These are phyloP conservation scores for Heterohyrax brucei DNA, from an alignment of 2,797 vertebrate genomes.

Conservation along the genomic window DNA sequence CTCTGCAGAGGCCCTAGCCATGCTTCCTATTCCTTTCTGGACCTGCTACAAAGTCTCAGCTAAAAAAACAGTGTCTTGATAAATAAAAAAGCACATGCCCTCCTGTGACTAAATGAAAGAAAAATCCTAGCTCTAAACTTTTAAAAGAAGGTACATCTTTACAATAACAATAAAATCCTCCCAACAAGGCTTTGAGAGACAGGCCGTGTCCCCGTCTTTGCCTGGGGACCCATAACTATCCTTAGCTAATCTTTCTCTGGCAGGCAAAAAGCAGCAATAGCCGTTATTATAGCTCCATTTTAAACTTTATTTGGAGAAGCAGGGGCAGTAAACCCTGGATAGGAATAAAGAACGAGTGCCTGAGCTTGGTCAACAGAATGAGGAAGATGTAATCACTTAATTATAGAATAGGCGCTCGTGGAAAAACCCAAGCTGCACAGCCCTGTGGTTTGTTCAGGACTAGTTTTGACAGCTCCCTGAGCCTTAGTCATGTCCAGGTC, in stretches of 20 bases:
- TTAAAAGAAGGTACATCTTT: constrained; percentile 84
- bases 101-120: constrained; percentile 79
- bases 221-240: constrained; percentile 86
- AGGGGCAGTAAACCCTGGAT: constrained; percentile 48
- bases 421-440: constrained; percentile 49
- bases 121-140: constrained; percentile 82
- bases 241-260: constrained; percentile 90
- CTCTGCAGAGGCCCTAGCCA: neutral
- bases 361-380: constrained; percentile 66
- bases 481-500: neutral
- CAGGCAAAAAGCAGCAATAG: constrained; percentile 88
- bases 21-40: neutral
- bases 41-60: constrained; percentile 11
- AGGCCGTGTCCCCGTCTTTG: constrained; percentile 84
- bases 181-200: constrained; percentile 88
- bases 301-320: constrained; percentile 85
- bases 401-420: constrained; percentile 72
- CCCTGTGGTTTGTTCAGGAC: constrained; percentile 66
- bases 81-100: constrained; percentile 59
- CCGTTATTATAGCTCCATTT: constrained; percentile 88
- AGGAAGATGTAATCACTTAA: constrained; percentile 67
- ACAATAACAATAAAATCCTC: constrained; percentile 85
- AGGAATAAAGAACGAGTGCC: constrained; percentile 78
- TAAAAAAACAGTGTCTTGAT: constrained; percentile 56
- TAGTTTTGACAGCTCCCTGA: constrained; percentile 72